Evolutionary conservation across 2,797 vertebrate genomes (phyloP).

Genomic region (Onychomys arenicola): DNA sequence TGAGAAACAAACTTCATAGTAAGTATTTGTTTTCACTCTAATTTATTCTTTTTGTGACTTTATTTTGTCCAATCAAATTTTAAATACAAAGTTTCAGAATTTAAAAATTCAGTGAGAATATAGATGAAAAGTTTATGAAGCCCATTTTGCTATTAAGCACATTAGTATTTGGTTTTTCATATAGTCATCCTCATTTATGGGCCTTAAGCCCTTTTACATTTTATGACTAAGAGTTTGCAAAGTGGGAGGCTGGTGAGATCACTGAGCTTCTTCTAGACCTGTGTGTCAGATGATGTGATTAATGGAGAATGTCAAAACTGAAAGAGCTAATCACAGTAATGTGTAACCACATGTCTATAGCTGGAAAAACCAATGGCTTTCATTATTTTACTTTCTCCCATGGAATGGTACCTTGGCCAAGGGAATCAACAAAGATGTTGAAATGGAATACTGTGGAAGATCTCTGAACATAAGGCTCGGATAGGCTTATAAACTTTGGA

Average conservation of each 20-base stretch:
- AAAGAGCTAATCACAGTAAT: not conserved
- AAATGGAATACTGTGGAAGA: fast-evolving
- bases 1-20: not conserved
- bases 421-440: not conserved
- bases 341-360: not conserved
- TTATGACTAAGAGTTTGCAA: not conserved
- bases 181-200: slow-evolving; percentile 12
- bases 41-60: not conserved
- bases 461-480: not conserved
- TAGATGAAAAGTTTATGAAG: not conserved
- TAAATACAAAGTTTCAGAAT: not conserved
- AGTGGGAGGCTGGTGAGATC: not conserved
- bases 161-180: not conserved
- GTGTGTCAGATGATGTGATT: not conserved
- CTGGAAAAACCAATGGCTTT: not conserved
- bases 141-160: not conserved
- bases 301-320: not conserved
- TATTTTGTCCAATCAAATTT: not conserved
- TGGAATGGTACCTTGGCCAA: not conserved
- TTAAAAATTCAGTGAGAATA: not conserved
- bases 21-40: not conserved
- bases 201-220: not conserved
- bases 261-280: not conserved
- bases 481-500: not conserved
- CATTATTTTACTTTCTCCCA: not conserved